phyloP scores from a whole-genome alignment of 2,113 vertebrate genomes.

The Hippocampus mohnikei region DNA sequence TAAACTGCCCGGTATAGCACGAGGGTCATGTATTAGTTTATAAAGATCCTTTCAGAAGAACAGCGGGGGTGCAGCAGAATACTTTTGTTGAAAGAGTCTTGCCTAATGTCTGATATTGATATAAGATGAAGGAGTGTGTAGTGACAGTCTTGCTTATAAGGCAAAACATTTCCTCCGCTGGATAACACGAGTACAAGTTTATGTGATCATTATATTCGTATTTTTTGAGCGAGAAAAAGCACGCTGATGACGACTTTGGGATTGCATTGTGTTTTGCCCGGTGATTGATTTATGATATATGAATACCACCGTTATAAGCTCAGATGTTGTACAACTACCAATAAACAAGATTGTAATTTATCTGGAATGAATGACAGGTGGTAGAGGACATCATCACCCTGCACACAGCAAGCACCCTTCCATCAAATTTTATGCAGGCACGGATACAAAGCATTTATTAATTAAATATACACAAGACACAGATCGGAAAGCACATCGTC shows the following conservation, averaged over 20 bases:
- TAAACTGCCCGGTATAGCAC: too few relatives aligned
- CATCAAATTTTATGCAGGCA: not conserved
- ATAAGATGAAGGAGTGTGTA: too few relatives aligned
- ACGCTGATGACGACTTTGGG: slow-evolving; percentile 22
- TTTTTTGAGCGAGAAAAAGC: slow-evolving; percentile 10
- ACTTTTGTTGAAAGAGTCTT: too few relatives aligned
- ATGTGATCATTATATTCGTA: slow-evolving; percentile 13
- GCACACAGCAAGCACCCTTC: slow-evolving; percentile 11
- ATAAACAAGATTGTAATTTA: slow-evolving; percentile 33
- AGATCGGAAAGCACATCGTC: not conserved
- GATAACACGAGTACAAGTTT: not conserved
- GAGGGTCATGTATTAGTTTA: too few relatives aligned
- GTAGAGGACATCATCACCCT: slow-evolving; percentile 31
- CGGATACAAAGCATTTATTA: not conserved
- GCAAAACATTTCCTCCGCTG: not conserved
- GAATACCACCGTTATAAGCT: slow-evolving; percentile 47
- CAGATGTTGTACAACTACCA: slow-evolving; percentile 25
- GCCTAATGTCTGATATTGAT: too few relatives aligned
- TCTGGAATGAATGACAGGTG: slow-evolving; percentile 41
- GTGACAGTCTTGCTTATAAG: not conserved
- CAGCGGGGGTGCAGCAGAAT: too few relatives aligned
- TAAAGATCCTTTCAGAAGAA: too few relatives aligned
- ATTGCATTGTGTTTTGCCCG: slow-evolving; percentile 19
- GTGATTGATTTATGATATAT: slow-evolving; percentile 9
- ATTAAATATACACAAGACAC: not conserved